phyloP scores from a whole-genome alignment of 2,113 vertebrate genomes.

The Craseonycteris thonglongyai region DNA sequence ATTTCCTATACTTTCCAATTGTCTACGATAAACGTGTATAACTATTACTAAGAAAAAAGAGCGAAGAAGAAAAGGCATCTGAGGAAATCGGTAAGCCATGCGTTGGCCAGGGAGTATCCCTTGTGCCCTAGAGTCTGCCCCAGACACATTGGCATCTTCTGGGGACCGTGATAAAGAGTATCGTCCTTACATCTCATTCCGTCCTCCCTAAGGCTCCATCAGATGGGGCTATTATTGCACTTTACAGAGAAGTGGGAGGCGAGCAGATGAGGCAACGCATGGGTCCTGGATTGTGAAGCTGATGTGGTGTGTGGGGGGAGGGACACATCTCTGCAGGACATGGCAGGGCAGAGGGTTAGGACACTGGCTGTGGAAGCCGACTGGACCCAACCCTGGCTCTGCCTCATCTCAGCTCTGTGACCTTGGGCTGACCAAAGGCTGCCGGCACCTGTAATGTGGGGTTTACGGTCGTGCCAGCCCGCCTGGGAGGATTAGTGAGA shows the following conservation, averaged over 20 bases:
- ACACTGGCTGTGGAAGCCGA: not conserved
- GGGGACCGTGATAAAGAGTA: not conserved
- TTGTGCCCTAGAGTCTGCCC: not conserved
- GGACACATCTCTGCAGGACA: not conserved
- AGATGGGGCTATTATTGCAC: not conserved
- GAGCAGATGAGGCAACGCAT: not conserved
- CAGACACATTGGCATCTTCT: not conserved
- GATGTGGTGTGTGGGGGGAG: too few relatives aligned
- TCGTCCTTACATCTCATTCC: not conserved
- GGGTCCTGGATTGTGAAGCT: fast-evolving
- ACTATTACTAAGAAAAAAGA: not conserved
- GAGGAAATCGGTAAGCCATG: fast-evolving
- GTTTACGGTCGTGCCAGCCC: not conserved
- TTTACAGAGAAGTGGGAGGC: not conserved
- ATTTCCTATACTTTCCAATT: not conserved
- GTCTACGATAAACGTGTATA: not conserved
- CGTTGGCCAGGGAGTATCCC: fast-evolving
- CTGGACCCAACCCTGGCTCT: not conserved
- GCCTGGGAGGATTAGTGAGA: not conserved
- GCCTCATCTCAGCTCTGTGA: not conserved
- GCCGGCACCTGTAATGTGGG: not conserved
- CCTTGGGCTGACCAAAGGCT: not conserved
- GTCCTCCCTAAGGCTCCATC: not conserved
- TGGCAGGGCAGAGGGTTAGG: fast-evolving
- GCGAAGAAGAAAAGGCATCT: not conserved